A percentile compares a stretch with the other conserved stretches of the same genome.
These are phyloP conservation scores for Apamea crenata DNA, from an alignment of 2,888 invertebrate genomes.

Conservation along the genomic window DNA sequence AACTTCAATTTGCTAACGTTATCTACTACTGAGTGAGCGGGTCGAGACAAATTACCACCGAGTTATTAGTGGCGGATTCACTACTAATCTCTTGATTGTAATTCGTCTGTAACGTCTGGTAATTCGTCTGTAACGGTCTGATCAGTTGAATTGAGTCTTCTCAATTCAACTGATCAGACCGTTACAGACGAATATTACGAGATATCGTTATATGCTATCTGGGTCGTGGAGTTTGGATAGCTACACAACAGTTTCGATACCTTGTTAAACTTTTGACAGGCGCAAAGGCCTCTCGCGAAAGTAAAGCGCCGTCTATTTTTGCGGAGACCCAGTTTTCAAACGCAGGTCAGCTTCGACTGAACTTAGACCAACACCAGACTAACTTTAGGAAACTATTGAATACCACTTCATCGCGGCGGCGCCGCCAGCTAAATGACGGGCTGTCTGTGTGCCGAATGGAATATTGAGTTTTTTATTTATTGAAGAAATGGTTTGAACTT, in stretches of 20 bases:
- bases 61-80: constrained; percentile 4
- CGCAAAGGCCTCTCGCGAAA: background rate
- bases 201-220: constrained; percentile 4
- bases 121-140: too few species aligned
- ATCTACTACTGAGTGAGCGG: background rate
- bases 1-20: background rate
- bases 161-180: constrained; percentile 12
- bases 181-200: background rate
- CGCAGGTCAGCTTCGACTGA: constrained; percentile 32
- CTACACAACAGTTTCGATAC: background rate
- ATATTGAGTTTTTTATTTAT: background rate
- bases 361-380: constrained; percentile 5
- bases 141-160: too few species aligned
- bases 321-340: constrained; percentile 22
- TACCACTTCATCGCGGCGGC: background rate
- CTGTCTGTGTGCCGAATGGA: background rate
- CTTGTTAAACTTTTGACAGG: background rate
- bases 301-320: constrained; percentile 22
- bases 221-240: background rate
- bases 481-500: background rate
- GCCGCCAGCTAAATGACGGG: background rate
- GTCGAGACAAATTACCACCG: background rate
- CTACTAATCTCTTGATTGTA: too few species aligned
- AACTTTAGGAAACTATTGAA: background rate
- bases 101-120: too few species aligned